phyloP scores from a whole-genome alignment of 1,140 invertebrate genomes.

The Spodoptera frugiperda region DNA sequence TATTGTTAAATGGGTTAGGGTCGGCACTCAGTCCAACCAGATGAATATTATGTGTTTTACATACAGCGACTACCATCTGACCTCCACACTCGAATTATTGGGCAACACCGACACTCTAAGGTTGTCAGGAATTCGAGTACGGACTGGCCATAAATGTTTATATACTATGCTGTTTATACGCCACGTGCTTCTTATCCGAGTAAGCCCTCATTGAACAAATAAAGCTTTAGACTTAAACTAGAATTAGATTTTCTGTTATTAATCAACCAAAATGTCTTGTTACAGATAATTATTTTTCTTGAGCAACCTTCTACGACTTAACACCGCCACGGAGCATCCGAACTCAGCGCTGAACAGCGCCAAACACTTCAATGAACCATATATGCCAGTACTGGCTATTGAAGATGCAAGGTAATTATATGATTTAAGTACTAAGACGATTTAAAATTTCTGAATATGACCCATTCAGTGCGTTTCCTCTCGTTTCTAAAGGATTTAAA shows the following conservation, averaged over 20 bases:
- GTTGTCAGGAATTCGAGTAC: neutral
- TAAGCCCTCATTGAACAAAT: too few relatives aligned
- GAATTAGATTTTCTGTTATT: neutral
- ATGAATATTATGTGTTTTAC: constrained; percentile 8
- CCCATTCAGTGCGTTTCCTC: neutral
- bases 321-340: constrained; percentile 75
- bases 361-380: constrained; percentile 78
- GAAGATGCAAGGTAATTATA: constrained; percentile 80
- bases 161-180: neutral
- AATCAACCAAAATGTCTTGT: constrained; percentile 39
- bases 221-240: too few relatives aligned
- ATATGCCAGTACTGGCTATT: constrained; percentile 80
- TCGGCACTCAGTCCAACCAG: neutral
- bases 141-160: constrained; percentile 3
- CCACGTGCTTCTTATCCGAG: neutral
- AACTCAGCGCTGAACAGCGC: constrained; percentile 72
- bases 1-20: constrained; percentile 2
- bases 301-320: constrained; percentile 39
- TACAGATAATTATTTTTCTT: constrained; percentile 50
- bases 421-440: constrained; percentile 17
- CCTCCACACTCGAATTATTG: neutral
- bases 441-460: neutral
- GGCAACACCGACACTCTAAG: neutral
- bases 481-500: neutral
- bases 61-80: constrained; percentile 1